Evolutionary conservation across 2,113 vertebrate genomes (phyloP), one percentile per base, ranked within the genome.

Genomic region (Microtus montanus): DNA sequence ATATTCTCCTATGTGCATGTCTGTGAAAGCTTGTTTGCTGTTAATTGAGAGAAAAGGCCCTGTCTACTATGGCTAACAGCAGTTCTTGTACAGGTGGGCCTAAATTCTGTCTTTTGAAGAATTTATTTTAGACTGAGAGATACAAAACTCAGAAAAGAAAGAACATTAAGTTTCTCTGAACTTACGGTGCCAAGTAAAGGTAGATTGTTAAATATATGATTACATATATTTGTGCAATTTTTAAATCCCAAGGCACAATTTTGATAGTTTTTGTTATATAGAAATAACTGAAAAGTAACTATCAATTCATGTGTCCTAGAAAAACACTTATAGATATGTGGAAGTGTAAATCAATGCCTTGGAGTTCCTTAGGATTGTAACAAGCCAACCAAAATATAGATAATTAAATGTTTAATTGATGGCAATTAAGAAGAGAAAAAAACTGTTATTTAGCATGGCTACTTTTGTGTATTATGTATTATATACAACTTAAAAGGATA

Each of bases 351-450:
- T 54, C n/a, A 89, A 96, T 73, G 2, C 7, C 38, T 87, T 15
- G 54, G 58, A 77, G 0, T 75, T 96, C 38, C 68, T 83, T 78
- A 94, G 61, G 33, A 85, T 41, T 90, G 61, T 87, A 92, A 90
- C 17, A 92, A 74, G 26, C 5, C 30, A 83, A 84, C 1, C 73
- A 1, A 79, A 78, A 22, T 82, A 85, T 30, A 85, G 41, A 54
- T 88, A 86, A 88, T 82, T 93, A 93, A 92, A 86, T 79, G 28
- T 78, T 95, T 74, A 89, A 93, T 87, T 91, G 83, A 95, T 89
- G 41, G 30, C 86, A 71, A 92, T 58, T 78, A 82, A 64, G 92
- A 22, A 61, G 35, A 61, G 35, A 78, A 68, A 95, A 70, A 54
- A 54, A 3, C 24, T 93, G 20, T 84, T 77, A 86, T 12, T 41